Percentiles rank a stretch among this genome's conserved stretches.
Conservation (phyloP, 2,113 vertebrate species). For the Clinocottus analis region DNA sequence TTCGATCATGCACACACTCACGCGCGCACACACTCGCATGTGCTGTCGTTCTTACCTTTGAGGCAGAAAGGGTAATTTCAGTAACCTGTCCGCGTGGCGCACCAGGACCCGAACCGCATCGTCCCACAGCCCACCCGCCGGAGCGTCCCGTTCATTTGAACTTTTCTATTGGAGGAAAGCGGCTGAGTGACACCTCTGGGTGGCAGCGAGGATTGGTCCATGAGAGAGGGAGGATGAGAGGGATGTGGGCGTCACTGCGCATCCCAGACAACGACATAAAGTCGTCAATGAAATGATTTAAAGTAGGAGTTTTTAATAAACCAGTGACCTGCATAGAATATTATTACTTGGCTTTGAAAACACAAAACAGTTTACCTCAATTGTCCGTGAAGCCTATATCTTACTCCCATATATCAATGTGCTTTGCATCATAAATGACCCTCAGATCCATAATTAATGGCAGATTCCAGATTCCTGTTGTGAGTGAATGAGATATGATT, state of each 20-base stretch:
- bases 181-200: slow-evolving; percentile 32
- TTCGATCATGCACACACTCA: background rate
- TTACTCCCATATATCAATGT: slow-evolving; percentile 7
- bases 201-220: slow-evolving; percentile 60
- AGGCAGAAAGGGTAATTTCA: slow-evolving; percentile 36
- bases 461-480: background rate
- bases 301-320: background rate
- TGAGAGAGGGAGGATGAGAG: slow-evolving; percentile 21
- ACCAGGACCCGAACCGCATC: slow-evolving; percentile 72
- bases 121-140: slow-evolving; percentile 56
- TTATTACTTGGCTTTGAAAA: background rate
- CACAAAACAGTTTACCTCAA: background rate
- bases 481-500: background rate
- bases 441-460: slow-evolving; percentile 41
- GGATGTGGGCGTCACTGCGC: slow-evolving; percentile 24
- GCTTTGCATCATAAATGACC: slow-evolving; percentile 57
- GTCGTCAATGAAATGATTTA: background rate
- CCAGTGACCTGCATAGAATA: background rate
- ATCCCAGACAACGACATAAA: background rate
- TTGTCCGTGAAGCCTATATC: background rate
- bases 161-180: slow-evolving; percentile 77
- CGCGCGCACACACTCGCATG: background rate
- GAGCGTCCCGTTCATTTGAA: slow-evolving; percentile 60
- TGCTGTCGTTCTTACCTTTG: slow-evolving; percentile 72
- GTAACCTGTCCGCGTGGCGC: slow-evolving; percentile 47